phyloP scores from a whole-genome alignment of 2,113 vertebrate genomes.

The Odocoileus hemionus region DNA sequence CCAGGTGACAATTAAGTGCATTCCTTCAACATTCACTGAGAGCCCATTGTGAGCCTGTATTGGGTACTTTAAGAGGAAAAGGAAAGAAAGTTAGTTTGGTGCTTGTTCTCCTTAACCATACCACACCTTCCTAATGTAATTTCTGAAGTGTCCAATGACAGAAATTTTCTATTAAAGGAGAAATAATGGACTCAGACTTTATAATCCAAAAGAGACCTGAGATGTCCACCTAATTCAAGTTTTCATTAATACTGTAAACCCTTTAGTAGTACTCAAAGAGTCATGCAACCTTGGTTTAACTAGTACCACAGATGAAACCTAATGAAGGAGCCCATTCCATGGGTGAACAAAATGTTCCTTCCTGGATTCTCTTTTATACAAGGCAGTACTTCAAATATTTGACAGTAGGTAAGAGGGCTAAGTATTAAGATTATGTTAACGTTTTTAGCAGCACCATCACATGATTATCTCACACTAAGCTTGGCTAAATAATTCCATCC shows the following conservation, averaged over 20 bases:
- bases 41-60: background rate
- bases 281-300: background rate
- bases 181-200: slow-evolving; percentile 13
- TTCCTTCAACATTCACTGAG: background rate
- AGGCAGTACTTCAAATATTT: slow-evolving; percentile 38
- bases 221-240: background rate
- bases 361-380: background rate
- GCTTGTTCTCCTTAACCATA: background rate
- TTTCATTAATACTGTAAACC: background rate
- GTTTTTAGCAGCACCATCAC: slow-evolving; percentile 9
- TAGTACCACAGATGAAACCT: background rate
- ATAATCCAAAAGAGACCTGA: background rate
- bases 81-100: background rate
- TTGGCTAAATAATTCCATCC: background rate
- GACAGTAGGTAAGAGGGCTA: slow-evolving; percentile 2
- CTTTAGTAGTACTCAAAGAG: background rate
- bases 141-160: background rate
- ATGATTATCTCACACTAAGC: background rate
- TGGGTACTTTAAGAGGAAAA: background rate
- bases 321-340: background rate
- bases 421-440: background rate
- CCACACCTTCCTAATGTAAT: background rate
- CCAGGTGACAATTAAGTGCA: background rate
- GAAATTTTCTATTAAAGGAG: background rate
- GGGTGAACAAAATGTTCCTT: background rate